Base-by-base conservation (phyloP, 2,888 invertebrate genomes). In the Heteropelma amictum region DNA sequence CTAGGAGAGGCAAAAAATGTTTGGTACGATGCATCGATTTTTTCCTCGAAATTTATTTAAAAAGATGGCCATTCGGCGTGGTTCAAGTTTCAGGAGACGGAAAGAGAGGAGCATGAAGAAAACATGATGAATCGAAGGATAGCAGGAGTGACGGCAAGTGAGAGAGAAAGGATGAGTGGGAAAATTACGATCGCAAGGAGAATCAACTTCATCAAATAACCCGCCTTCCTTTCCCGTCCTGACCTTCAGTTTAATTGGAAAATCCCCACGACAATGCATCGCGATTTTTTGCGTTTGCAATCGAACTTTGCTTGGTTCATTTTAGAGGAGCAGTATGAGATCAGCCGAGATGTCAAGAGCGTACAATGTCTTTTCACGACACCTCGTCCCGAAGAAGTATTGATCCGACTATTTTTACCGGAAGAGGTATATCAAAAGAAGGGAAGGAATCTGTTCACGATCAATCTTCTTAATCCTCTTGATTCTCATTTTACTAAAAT, bases 251-350 rank as follows among this genome's bases (percentile, higher is more conserved):
- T 84, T 85, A 84, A 85, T 84, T 84, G 84, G 79, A 85, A 75
- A 85, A 85, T 85, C 81, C 81, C 72, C 80, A 80, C 77, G 82
- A 85, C 84, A 85, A 85, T 85, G 80, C 77, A 61, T 61, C 76
- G 67, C 80, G 77, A 77, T 78, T 68, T 68, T 76, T 74, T 72
- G 67, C 74, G 40, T 61, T 56, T 58, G 40, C 35, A 63, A 76
- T 70, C 61, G 71, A 73, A 53, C 54, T 73, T 73, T 45, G 64
- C 68, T 63, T 51, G 3, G 54, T 21, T 14, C 30, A 40, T 42
- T 72, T 23, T 63, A 53, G 47, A 54, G 49, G 12, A 21, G 30
- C 53, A 28, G 60, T 49, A 47, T 42, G 26, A 40, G 49, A 53
- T 58, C 40, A 28, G 14, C 28, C 21, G 26, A 51, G 63, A 63